Conservation (phyloP, 2,797 vertebrate genomes). For the Borostomias antarcticus region DNA sequence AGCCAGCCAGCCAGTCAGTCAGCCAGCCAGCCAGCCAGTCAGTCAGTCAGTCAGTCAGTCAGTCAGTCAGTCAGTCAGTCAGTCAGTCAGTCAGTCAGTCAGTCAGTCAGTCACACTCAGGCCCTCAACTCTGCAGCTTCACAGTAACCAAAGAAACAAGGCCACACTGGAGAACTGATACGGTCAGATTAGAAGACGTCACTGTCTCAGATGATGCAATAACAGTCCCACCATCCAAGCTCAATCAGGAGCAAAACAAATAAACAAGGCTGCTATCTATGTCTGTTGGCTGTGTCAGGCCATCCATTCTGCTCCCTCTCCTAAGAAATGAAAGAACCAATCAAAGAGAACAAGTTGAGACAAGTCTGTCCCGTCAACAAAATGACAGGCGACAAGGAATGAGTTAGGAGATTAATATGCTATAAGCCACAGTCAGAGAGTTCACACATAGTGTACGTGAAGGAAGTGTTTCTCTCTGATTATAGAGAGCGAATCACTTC, state of each 20-base stretch:
- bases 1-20: no score
- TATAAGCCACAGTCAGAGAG: background rate
- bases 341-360: slow-evolving; percentile 12
- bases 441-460: no score
- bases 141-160: no score
- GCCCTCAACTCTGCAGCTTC: background rate
- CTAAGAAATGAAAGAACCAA: slow-evolving; percentile 38
- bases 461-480: no score
- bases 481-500: no score
- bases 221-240: background rate
- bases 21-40: no score
- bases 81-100: no score
- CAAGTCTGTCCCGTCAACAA: slow-evolving; percentile 25
- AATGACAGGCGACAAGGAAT: slow-evolving; percentile 19
- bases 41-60: no score
- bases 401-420: slow-evolving; percentile 22
- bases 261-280: slow-evolving; percentile 10
- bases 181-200: no score
- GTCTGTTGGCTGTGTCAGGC: slow-evolving; percentile 32
- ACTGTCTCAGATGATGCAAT: slow-evolving; percentile 27
- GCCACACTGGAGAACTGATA: no score
- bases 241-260: slow-evolving; percentile 15
- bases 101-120: background rate
- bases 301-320: slow-evolving; percentile 38
- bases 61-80: no score